Evolutionary conservation across 1,140 invertebrate genomes (phyloP), one percentile per base, ranked within the genome.

Genomic region (Calycopis cecrops): DNA sequence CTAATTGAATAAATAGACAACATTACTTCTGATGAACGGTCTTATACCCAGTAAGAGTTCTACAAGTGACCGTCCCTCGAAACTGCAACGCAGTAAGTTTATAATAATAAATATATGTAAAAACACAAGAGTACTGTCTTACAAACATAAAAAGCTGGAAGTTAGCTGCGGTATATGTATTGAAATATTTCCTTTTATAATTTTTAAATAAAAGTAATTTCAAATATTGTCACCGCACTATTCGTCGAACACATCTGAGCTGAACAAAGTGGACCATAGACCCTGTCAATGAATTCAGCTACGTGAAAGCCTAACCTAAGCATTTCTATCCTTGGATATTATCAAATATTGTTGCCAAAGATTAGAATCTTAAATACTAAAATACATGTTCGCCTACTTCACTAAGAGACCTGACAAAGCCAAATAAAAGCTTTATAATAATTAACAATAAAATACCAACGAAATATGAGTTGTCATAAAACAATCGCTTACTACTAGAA

Each of bases 111-210:
- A n/a, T n/a, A 70, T 70, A 74, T 71, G 71, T 72, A 76, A 63
- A 68, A 12, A 3, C 14, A 16, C 3, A 14, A 10, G 40, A 44
- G 40, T 44, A 44, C 40, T 44, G 9, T 44, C 40, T 44, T 1
- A 12, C 40, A 44, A 44, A 44, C 40, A 17, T 44, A 44, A 9
- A 16, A 16, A 44, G 40, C 40, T 14, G 40, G 40, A 44, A 44
- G 14, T 16, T 28, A 52, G 28, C 14, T 12, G 37, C 28, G 28
- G 52, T 10, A 28, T 28, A 28, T 28, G 44, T 55, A 60, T 62
- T 59, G 71, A 76, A 76, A 78, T 73, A 74, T 61, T 48, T 60
- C 72, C 71, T 74, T 84, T 77, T 82, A 77, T 76, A 76, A 51
- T 49, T 61, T 56, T 53, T 38, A 70, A 69, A 80, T 76, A 76